Conservation (phyloP, 2,888 invertebrate genomes). For the Halictus quadricinctus region DNA sequence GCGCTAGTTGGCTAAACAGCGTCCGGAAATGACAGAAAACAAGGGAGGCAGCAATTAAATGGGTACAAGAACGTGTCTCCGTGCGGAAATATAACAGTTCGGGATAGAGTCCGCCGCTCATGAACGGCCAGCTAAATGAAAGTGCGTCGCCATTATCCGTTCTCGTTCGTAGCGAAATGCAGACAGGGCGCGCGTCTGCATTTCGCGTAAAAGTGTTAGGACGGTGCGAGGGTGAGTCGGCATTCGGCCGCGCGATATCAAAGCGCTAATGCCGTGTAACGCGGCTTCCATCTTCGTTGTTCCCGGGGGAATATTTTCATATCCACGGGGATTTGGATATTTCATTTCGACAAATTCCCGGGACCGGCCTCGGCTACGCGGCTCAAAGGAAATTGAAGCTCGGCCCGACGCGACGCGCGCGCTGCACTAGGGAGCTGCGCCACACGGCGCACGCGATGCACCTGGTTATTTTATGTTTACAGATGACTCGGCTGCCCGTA, state of each 20-base stretch:
- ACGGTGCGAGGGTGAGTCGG: not conserved
- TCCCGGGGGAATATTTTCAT: slow-evolving; percentile 39
- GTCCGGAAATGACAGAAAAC: not conserved
- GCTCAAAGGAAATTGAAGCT: slow-evolving; percentile 56
- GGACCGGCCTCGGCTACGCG: not conserved
- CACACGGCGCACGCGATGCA: slow-evolving; percentile 50
- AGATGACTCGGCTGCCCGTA: slow-evolving; percentile 55
- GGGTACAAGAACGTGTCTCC: not conserved
- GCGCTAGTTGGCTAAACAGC: slow-evolving; percentile 7
- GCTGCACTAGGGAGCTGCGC: slow-evolving; percentile 14
- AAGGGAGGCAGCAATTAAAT: not conserved
- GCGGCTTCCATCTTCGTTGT: not conserved
- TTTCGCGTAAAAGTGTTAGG: not conserved
- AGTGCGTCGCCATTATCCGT: slow-evolving; percentile 10
- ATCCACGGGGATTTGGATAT: slow-evolving; percentile 50
- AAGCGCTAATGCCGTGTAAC: slow-evolving; percentile 36
- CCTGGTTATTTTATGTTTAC: slow-evolving; percentile 64
- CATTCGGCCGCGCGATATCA: not conserved
- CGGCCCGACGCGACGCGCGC: not conserved
- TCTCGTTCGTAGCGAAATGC: not conserved
- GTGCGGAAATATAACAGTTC: not conserved
- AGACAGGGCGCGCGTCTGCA: not conserved
- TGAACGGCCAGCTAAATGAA: slow-evolving; percentile 37
- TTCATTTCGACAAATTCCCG: slow-evolving; percentile 55
- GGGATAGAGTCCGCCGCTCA: not conserved